Conservation (phyloP, 37 sponge, comb jelly and placozoan species). For the Geodia barretti region DNA sequence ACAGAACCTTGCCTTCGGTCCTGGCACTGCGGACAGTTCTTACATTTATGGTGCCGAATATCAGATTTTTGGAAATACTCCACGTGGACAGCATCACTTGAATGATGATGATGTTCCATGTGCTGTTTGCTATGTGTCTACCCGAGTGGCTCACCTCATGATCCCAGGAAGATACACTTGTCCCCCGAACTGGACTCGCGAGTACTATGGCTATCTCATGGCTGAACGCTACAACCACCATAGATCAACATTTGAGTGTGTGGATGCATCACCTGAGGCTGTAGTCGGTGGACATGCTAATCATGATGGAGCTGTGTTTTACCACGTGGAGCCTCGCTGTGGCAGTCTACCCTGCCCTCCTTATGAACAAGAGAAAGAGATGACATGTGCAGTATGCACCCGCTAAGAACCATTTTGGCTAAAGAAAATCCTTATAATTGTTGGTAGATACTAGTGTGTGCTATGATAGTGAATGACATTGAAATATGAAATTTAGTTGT, state of each 20-base stretch:
- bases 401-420: too few relatives aligned
- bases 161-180: constrained; percentile 33
- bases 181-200: constrained; percentile 40
- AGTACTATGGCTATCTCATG: constrained; percentile 56
- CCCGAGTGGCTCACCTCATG: constrained; percentile 12
- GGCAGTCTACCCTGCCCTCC: constrained; percentile 41
- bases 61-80: too few relatives aligned
- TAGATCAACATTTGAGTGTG: constrained; percentile 31
- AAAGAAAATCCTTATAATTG: too few relatives aligned
- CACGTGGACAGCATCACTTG: background rate
- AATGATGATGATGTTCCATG: constrained; percentile 37
- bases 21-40: constrained; percentile 29
- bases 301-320: constrained; percentile 45
- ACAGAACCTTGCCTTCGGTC: background rate
- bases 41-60: constrained; percentile 38
- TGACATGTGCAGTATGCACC: constrained; percentile 61
- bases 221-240: constrained; percentile 6
- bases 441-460: too few relatives aligned
- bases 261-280: constrained; percentile 19
- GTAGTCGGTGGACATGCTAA: constrained; percentile 6
- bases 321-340: constrained; percentile 35
- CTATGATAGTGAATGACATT: too few relatives aligned
- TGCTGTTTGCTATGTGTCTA: constrained; percentile 46
- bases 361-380: constrained; percentile 34
- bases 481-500: too few relatives aligned